Evolutionary conservation across 2,797 vertebrate genomes (phyloP).

Genomic region (Bovichtus diacanthus): DNA sequence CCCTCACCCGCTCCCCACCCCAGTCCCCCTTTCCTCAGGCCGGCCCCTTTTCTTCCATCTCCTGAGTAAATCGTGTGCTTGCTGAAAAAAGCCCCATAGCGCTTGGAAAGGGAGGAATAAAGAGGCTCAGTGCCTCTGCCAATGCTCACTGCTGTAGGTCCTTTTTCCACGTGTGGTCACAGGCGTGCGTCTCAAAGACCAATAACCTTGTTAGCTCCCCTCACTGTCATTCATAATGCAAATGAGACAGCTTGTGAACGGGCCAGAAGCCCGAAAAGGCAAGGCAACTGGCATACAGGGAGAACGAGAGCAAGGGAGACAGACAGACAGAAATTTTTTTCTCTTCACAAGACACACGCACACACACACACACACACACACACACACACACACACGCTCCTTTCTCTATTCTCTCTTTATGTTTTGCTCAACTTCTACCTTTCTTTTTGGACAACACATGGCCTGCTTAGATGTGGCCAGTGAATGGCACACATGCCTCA

Average conservation of each 20-base stretch:
- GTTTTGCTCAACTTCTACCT: slow-evolving; percentile 82
- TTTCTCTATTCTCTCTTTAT: slow-evolving; percentile 77
- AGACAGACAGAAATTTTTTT: slow-evolving; percentile 51
- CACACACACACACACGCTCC: slow-evolving; percentile 45
- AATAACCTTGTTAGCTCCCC: slow-evolving; percentile 93
- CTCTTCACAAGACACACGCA: slow-evolving; percentile 9
- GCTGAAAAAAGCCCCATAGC: slow-evolving; percentile 83
- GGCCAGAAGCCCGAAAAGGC: slow-evolving; percentile 87
- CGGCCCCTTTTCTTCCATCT: slow-evolving; percentile 83
- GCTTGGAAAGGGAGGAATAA: slow-evolving; percentile 86
- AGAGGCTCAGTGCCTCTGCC: slow-evolving; percentile 90
- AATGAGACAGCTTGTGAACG: slow-evolving; percentile 91
- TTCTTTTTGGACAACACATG: slow-evolving; percentile 74
- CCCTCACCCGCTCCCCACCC: slow-evolving; percentile 69
- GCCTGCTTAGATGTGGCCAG: slow-evolving; percentile 74
- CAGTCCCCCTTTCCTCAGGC: slow-evolving; percentile 67
- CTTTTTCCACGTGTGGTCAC: slow-evolving; percentile 92
- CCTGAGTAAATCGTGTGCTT: slow-evolving; percentile 85
- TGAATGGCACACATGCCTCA: slow-evolving; percentile 86
- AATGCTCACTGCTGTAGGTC: slow-evolving; percentile 94
- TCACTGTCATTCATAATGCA: slow-evolving; percentile 93
- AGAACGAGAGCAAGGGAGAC: slow-evolving; percentile 43
- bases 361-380: slow-evolving; percentile 18
- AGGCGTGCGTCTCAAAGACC: slow-evolving; percentile 90
- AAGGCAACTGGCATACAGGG: slow-evolving; percentile 78